Evolutionary conservation across 2,888 invertebrate genomes (phyloP).

Genomic region (Spatulosminthurus flaviceps): DNA sequence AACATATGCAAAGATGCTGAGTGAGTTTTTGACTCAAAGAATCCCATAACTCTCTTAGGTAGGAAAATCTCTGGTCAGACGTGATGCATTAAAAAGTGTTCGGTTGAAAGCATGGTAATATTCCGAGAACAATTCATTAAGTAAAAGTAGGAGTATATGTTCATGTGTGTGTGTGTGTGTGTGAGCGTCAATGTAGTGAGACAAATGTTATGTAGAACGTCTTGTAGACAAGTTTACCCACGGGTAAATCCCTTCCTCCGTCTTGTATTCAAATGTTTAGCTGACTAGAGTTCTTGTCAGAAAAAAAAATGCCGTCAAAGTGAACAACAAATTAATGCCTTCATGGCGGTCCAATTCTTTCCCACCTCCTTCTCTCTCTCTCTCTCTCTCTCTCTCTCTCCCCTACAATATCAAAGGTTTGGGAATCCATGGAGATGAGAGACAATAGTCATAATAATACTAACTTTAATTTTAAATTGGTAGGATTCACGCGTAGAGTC

Average conservation of each 20-base stretch:
- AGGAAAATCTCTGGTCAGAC: slow-evolving; percentile 20
- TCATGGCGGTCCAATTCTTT: slow-evolving; percentile 42
- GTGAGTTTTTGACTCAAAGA: background rate
- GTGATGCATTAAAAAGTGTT: slow-evolving; percentile 20
- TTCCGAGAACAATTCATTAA: background rate
- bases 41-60: slow-evolving; percentile 10
- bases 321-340: slow-evolving; percentile 44
- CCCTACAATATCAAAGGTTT: background rate
- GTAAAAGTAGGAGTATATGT: background rate
- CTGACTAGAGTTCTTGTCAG: background rate
- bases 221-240: background rate
- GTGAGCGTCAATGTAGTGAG: slow-evolving; percentile 6
- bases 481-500: slow-evolving; percentile 36
- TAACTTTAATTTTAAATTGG: background rate
- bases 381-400: background rate
- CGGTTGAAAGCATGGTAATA: background rate
- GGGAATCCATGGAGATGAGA: background rate
- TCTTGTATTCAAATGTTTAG: background rate
- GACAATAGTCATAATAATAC: background rate
- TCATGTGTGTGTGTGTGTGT: background rate
- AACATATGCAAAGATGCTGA: background rate
- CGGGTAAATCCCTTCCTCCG: background rate
- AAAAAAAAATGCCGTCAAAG: slow-evolving; percentile 35
- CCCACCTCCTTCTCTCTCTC: background rate
- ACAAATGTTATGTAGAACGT: background rate